Base-by-base conservation (phyloP, 2,113 vertebrate genomes). In the Tiliqua scincoides region DNA sequence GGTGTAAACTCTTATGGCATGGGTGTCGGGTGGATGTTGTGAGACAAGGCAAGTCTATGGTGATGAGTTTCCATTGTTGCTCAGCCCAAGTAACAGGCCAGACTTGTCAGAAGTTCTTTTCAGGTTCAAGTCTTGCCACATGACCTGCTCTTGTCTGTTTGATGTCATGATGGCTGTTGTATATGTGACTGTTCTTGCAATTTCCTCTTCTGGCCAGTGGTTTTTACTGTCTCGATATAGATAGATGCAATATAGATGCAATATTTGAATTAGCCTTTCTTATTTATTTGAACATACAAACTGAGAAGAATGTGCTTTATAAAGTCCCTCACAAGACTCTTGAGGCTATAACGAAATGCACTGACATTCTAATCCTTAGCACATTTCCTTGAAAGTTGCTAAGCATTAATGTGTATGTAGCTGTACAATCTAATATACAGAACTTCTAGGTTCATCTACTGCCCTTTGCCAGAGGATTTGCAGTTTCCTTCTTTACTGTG, bases 401-500 rank as follows among this genome's bases (percentile, higher is more conserved):
- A 79, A 48, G 90, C 72, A 74, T 87, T 93, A 18, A 85, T 18
- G 2, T 85, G 37, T 75, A 67, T 87, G 57, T 83, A 78, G 35
- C 75, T 89, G 83, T 86, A 87, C 87, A 89, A 87, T 89, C 84
- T 92, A 90, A 91, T 88, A 93, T 73, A 84, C 87, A 92, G 80
- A 84, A 81, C 89, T 89, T 92, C 88, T 91, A 92, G 90, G 82
- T 83, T 37, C 89, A 84, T 91, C 94, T 92, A 89, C 79, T 72
- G 74, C 87, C 78, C 92, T 86, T 77, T 93, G 89, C 84, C 85
- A 94, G 93, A 92, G 94, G 93, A 95, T 94, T 96, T 95, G 95
- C n/a, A 80, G 62, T 12, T 54, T n/a, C 27, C 80, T 78, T 40
- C 14, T 30, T 52, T 40, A 27, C 75, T 52, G 70, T 48, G 63